These are phyloP conservation scores for Nemapogon koenigi DNA, from an alignment of 2,888 invertebrate genomes.

Conservation along the genomic window DNA sequence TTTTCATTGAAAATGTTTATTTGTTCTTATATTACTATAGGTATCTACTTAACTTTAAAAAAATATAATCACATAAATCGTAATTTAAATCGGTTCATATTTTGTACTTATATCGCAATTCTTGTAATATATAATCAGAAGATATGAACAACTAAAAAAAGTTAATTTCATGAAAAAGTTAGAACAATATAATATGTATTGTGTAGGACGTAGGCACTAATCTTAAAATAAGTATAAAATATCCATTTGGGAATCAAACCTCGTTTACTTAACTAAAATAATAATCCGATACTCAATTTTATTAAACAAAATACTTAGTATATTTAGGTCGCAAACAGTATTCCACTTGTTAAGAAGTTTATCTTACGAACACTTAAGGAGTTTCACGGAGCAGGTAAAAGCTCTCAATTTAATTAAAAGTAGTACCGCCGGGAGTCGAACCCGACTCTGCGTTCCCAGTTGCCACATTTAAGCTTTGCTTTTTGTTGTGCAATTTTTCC, in stretches of 20 bases:
- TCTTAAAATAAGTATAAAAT: not conserved
- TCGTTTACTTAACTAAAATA: not conserved
- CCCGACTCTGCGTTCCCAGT: slow-evolving; percentile 14
- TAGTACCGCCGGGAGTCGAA: slow-evolving; percentile 26
- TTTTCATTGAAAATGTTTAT: no score
- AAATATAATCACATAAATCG: no score
- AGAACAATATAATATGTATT: no score
- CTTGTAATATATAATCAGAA: no score
- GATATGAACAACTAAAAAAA: no score
- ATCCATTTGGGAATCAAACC: not conserved
- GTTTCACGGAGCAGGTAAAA: slow-evolving; percentile 34
- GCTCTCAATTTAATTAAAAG: slow-evolving; percentile 41
- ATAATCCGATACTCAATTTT: not conserved
- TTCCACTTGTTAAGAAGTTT: slow-evolving; percentile 36
- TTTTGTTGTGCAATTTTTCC: slow-evolving; percentile 13
- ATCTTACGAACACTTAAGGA: slow-evolving; percentile 39
- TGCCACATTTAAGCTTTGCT: slow-evolving; percentile 16
- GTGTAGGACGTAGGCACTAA: no score
- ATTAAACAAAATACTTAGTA: not conserved
- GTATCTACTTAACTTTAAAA: no score
- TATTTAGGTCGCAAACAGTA: slow-evolving; percentile 27
- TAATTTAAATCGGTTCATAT: no score
- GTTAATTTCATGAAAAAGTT: no score
- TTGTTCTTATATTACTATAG: no score
- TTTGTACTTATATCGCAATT: no score